These are phyloP conservation scores for Aldabrachelys gigantea DNA, from an alignment of 2,113 vertebrate genomes.

Conservation along the genomic window DNA sequence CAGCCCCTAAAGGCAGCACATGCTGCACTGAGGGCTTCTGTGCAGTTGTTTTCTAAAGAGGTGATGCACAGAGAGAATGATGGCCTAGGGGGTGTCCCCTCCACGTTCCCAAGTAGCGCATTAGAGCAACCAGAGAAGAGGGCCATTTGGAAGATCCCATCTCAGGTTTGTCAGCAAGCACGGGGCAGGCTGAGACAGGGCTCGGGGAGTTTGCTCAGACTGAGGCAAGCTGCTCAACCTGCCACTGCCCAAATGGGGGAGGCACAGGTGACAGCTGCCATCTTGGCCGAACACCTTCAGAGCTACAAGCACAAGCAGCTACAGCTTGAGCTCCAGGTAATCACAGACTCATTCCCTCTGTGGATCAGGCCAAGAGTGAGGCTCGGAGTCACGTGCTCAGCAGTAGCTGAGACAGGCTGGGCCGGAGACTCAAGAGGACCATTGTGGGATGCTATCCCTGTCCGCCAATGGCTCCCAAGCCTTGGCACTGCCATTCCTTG, in stretches of 20 bases:
- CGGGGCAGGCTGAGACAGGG: not conserved
- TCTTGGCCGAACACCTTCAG: not conserved
- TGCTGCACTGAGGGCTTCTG: not conserved
- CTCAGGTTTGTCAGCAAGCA: not conserved
- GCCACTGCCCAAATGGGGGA: not conserved
- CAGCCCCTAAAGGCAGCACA: not conserved
- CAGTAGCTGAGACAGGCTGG: not conserved
- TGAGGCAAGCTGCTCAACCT: not conserved
- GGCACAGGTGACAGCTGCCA: not conserved
- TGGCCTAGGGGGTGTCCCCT: no score
- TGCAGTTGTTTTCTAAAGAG: no score
- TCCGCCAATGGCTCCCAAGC: not conserved
- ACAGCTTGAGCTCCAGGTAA: no score
- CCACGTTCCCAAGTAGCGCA: no score
- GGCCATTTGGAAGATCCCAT: not conserved
- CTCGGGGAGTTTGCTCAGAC: no score
- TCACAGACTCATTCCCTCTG: not conserved
- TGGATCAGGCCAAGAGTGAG: not conserved
- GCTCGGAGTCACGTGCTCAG: no score
- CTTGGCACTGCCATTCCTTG: not conserved
- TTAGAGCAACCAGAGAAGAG: not conserved
- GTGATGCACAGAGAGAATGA: no score
- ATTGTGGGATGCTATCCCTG: not conserved
- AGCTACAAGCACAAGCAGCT: no score
- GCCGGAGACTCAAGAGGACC: not conserved